phyloP scores from a whole-genome alignment of 2,797 vertebrate species.

The Girardinus metallicus region DNA sequence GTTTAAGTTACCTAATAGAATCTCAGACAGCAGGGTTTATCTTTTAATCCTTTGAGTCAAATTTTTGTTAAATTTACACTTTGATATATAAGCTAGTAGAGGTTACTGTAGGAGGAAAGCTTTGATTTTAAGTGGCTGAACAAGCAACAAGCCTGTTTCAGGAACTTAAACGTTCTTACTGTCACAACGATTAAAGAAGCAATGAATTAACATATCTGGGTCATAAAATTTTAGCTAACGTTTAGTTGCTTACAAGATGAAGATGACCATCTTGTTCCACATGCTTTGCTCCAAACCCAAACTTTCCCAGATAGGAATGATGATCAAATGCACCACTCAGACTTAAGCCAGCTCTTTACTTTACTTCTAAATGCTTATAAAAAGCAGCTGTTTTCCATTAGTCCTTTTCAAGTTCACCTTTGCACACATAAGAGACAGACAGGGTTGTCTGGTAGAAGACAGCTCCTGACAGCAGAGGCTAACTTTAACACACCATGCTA shows the following conservation, averaged over 20 bases:
- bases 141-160: not conserved
- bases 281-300: constrained; percentile 17
- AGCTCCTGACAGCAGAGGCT: constrained; percentile 56
- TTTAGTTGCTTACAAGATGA: not conserved
- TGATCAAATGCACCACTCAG: not conserved
- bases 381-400: constrained; percentile 64
- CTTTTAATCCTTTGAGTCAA: not conserved
- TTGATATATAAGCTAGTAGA: not conserved
- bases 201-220: not conserved
- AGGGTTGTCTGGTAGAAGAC: constrained; percentile 32
- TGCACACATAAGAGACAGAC: constrained; percentile 33
- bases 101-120: not conserved
- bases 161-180: not conserved
- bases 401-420: constrained; percentile 27
- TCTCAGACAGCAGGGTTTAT: not conserved
- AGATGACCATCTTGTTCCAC: not conserved
- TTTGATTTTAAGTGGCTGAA: not conserved
- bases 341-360: constrained; percentile 27
- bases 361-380: constrained; percentile 36
- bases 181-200: not conserved
- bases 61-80: not conserved
- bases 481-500: constrained; percentile 66
- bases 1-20: not conserved
- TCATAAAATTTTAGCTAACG: not conserved
- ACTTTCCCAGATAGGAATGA: constrained; percentile 7